A percentile compares a stretch with the other conserved stretches of the same genome.
Evolutionary conservation across 2,888 invertebrate species (phyloP).

Genomic region (Xiphydria camelus): DNA sequence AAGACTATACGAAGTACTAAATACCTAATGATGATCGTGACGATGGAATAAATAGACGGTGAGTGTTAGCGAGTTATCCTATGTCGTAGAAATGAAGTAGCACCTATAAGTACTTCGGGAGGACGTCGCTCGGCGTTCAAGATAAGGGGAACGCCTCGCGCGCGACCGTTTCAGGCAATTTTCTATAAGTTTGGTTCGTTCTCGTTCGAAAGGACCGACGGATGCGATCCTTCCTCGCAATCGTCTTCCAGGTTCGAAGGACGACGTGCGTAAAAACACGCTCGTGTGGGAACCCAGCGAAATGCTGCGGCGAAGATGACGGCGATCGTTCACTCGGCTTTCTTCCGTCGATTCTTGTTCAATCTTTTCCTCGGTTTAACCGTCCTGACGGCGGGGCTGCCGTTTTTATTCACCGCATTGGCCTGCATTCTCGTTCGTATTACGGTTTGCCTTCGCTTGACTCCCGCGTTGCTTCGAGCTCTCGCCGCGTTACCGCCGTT

Average conservation of each 20-base stretch:
- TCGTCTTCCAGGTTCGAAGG: no score
- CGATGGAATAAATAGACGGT: slow-evolving; percentile 36
- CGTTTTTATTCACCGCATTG: no score
- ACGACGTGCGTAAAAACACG: no score
- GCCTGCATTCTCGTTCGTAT: no score
- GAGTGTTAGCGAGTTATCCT: slow-evolving; percentile 15
- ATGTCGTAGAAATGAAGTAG: slow-evolving; percentile 14
- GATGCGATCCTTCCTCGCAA: no score
- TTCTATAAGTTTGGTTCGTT: neutral
- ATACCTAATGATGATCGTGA: slow-evolving; percentile 23
- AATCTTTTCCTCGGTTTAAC: no score
- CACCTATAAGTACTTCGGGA: slow-evolving; percentile 10
- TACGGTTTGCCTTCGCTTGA: slow-evolving; percentile 25
- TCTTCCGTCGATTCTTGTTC: neutral
- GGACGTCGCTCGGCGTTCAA: slow-evolving; percentile 16
- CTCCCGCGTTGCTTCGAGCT: slow-evolving; percentile 22
- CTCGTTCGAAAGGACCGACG: no score
- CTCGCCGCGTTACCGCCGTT: slow-evolving; percentile 18
- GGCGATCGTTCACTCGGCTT: no score
- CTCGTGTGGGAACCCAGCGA: no score
- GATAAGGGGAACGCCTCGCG: no score
- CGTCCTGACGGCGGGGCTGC: no score
- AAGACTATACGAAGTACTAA: slow-evolving; percentile 8
- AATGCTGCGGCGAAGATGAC: no score
- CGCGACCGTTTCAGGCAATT: neutral